These are phyloP conservation scores for Thinocorus orbignyianus DNA, from an alignment of 2,113 vertebrate species.

Conservation along the genomic window DNA sequence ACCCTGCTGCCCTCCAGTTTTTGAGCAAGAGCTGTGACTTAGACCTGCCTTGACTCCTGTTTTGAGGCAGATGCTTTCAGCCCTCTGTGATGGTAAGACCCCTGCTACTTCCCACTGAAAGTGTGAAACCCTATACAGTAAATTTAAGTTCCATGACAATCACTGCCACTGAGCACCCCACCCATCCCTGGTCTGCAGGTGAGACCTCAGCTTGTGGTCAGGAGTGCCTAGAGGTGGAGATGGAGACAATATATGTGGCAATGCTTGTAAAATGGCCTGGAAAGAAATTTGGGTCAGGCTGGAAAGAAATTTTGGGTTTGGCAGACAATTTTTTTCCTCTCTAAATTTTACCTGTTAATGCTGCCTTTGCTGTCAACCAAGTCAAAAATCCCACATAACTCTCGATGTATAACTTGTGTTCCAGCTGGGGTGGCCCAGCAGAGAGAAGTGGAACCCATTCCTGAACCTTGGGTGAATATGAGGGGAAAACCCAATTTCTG, in stretches of 20 bases:
- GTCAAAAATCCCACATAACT: neutral
- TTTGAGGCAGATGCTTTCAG: neutral
- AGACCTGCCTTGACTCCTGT: neutral
- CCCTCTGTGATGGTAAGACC: neutral
- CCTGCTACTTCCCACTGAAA: neutral
- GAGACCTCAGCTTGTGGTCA: neutral
- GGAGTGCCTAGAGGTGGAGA: neutral
- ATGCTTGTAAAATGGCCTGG: conserved; percentile 43
- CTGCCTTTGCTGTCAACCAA: neutral
- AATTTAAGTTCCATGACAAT: neutral
- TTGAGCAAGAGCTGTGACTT: neutral
- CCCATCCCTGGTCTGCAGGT: neutral
- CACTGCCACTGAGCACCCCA: neutral
- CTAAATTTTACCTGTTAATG: neutral
- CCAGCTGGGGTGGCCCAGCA: neutral
- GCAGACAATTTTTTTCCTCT: neutral
- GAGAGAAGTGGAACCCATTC: neutral
- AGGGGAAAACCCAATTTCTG: neutral
- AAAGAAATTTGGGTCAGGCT: conserved; percentile 49
- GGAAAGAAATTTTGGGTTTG: conserved; percentile 47
- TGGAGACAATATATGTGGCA: conserved; percentile 31
- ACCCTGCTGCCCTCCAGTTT: neutral
- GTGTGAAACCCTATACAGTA: neutral
- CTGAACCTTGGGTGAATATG: neutral
- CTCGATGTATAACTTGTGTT: neutral